These are phyloP conservation scores for Caenorhabditis inopinata DNA, from an alignment of 1,140 invertebrate genomes.

Conservation along the genomic window DNA sequence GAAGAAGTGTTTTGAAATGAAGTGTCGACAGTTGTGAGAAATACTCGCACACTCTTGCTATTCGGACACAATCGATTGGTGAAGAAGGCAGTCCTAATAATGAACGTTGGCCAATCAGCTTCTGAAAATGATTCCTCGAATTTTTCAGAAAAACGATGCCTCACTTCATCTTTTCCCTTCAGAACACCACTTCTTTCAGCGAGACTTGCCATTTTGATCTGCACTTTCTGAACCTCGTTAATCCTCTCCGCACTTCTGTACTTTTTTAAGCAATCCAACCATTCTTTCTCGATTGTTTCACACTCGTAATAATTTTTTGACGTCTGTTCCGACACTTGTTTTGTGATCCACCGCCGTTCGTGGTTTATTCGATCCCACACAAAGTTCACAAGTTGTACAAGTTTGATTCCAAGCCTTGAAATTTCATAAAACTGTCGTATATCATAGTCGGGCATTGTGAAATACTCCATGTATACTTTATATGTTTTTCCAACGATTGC, in stretches of 20 bases:
- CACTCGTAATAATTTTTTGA: conserved; percentile 33
- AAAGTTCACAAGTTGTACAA: neutral
- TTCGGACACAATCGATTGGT: neutral
- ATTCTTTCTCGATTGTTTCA: conserved; percentile 8
- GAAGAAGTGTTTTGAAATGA: neutral
- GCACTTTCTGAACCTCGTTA: conserved; percentile 11
- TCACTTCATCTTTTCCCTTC: neutral
- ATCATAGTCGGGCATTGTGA: conserved; percentile 22
- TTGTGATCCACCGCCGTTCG: conserved; percentile 11
- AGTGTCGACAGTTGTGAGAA: neutral
- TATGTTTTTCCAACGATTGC: neutral
- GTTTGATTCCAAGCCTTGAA: neutral
- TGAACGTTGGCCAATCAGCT: neutral
- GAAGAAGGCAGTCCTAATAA: neutral
- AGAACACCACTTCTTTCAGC: conserved; percentile 2
- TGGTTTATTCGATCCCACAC: conserved; percentile 27
- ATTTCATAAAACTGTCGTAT: conserved; percentile 23
- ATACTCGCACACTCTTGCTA: neutral
- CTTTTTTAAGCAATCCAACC: conserved; percentile 14
- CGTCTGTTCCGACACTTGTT: conserved; percentile 12
- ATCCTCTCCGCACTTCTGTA: neutral
- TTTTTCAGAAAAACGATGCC: too few species aligned
- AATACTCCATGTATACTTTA: conserved; percentile 15
- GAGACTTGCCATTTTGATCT: neutral
- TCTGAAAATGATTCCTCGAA: too few species aligned